phyloP scores from a whole-genome alignment of 2,797 vertebrate species.

The Ambastaia sidthimunki region DNA sequence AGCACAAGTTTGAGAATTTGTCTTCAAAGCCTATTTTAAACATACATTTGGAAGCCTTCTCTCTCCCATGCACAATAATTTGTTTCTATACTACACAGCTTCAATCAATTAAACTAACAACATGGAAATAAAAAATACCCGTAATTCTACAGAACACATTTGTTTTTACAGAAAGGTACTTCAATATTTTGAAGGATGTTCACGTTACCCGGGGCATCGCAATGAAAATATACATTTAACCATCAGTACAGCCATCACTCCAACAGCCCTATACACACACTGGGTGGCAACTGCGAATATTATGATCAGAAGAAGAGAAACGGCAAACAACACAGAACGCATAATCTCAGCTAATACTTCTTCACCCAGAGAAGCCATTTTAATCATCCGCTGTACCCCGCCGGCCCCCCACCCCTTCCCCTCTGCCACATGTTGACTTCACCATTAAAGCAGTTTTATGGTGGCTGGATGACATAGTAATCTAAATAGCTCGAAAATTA shows the following conservation, averaged over 20 bases:
- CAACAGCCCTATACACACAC: slow-evolving; percentile 14
- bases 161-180: not conserved
- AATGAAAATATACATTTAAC: slow-evolving; percentile 29
- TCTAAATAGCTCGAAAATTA: slow-evolving; percentile 71
- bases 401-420: slow-evolving; percentile 47
- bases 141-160: not conserved
- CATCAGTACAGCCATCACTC: slow-evolving; percentile 5
- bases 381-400: slow-evolving; percentile 52
- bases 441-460: slow-evolving; percentile 65
- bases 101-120: not conserved
- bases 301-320: slow-evolving; percentile 48
- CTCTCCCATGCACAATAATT: not conserved
- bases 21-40: not conserved
- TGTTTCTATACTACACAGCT: not conserved
- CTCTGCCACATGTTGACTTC: slow-evolving; percentile 61
- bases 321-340: slow-evolving; percentile 25
- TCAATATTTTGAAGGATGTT: not conserved
- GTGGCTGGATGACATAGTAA: slow-evolving; percentile 66
- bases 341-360: slow-evolving; percentile 42
- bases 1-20: no score
- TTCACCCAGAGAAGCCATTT: slow-evolving; percentile 52
- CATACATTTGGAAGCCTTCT: not conserved
- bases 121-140: not conserved
- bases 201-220: not conserved
- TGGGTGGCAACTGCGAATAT: slow-evolving; percentile 35